Base-by-base conservation (phyloP, 1,140 invertebrate genomes). In the Drosophila watanabei region DNA sequence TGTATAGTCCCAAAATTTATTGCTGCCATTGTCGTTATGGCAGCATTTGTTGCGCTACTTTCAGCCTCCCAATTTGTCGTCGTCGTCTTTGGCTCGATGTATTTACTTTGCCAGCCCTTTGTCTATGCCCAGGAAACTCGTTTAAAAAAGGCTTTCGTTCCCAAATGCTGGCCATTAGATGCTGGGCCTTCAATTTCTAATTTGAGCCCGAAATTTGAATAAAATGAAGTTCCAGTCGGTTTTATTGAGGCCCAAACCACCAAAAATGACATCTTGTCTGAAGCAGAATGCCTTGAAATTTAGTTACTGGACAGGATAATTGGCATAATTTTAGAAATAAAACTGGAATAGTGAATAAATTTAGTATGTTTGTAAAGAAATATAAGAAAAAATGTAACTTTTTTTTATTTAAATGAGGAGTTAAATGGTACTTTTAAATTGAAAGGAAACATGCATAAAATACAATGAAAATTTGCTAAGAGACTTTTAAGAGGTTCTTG, bases 51-150 rank as follows among this genome's bases (percentile, higher is more conserved):
- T 73, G 69, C 57, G 71, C 39, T 75, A 61, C 69, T 73, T 52
- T 72, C 49, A 75, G 72, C 39, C 58, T 61, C 51, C 70, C 72
- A 77, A 77, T 77, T 77, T 77, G 75, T 76, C 28, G 16, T 11
- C 54, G 61, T 65, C n/a, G 41, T 18, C 57, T 41, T 63, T 33
- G 73, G 30, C 54, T 54, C 33, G 60, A 66, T 30, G 62, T 77
- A 76, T 77, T 76, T 77, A 65, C 70, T 56, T 56, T 73, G 32
- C 48, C 48, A 52, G 45, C 54, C 43, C 43, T 57, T 57, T 64
- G 52, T 24, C 57, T 62, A 33, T n/a, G 62, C 61, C 24, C 13
- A 60, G 71, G 30, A 56, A 75, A 75, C 59, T 56, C 72, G 71
- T 56, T 63, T 63, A 75, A 39, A 63, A 71, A 73, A 54, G 69